Evolutionary conservation across 2,797 vertebrate genomes (phyloP).

Genomic region (Danio albolineatus): DNA sequence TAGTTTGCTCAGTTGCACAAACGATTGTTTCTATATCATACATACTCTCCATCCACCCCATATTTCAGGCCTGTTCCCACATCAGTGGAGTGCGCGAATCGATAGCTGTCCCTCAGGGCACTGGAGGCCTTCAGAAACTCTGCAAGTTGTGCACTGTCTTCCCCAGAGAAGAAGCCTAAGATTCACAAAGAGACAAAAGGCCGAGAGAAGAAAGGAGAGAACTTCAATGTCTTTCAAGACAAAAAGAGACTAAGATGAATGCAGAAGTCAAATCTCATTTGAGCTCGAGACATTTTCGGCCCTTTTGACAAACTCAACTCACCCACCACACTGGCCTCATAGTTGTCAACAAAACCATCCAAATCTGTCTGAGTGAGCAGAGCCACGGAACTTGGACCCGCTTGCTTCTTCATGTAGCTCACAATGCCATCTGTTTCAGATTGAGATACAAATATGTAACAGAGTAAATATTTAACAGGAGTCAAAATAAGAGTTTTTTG

Average conservation of each 20-base stretch:
- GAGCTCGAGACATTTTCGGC: background rate
- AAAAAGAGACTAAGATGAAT: background rate
- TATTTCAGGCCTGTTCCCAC: conserved; percentile 55
- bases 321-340: conserved; percentile 68
- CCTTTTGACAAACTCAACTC: conserved; percentile 46
- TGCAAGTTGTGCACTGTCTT: conserved; percentile 53
- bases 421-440: conserved; percentile 66
- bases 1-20: background rate
- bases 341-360: conserved; percentile 60
- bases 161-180: conserved; percentile 65
- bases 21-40: conserved; percentile 17
- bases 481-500: background rate
- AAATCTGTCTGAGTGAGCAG: conserved; percentile 60
- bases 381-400: conserved; percentile 64
- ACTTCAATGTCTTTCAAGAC: background rate
- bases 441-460: background rate
- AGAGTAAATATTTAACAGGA: background rate
- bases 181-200: background rate
- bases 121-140: conserved; percentile 64
- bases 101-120: conserved; percentile 65
- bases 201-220: background rate
- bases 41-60: conserved; percentile 64
- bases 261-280: background rate
- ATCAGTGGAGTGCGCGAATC: conserved; percentile 64
- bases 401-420: conserved; percentile 68